A percentile compares a stretch with the other conserved stretches of the same genome.
phyloP scores from a whole-genome alignment of 1,140 invertebrate species.

The Panagrolaimus sp. region DNA sequence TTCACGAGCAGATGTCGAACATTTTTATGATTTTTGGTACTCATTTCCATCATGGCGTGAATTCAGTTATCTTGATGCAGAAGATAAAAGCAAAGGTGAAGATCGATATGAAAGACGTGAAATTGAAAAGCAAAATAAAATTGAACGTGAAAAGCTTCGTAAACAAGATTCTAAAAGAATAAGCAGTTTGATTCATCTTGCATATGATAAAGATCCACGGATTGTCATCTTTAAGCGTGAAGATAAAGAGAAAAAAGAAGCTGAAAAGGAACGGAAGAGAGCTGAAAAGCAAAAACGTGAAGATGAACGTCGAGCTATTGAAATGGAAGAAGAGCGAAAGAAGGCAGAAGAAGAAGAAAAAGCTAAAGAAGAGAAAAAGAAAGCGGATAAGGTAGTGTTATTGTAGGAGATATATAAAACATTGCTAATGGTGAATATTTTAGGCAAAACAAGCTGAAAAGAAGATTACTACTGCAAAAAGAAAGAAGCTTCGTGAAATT shows the following conservation, averaged over 20 bases:
- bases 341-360: slow-evolving; percentile 26
- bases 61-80: slow-evolving; percentile 97
- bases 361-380: slow-evolving; percentile 31
- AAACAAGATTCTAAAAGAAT: slow-evolving; percentile 40
- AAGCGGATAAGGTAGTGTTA: neutral
- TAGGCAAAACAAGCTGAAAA: slow-evolving; percentile 15
- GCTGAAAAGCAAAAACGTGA: slow-evolving; percentile 60
- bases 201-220: slow-evolving; percentile 85
- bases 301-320: slow-evolving; percentile 24
- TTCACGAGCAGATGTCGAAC: slow-evolving; percentile 61
- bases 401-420: too few species aligned
- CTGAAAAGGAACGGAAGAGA: slow-evolving; percentile 58
- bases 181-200: slow-evolving; percentile 67
- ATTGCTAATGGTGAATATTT: too few species aligned
- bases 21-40: slow-evolving; percentile 69
- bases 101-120: slow-evolving; percentile 86
- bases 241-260: slow-evolving; percentile 79
- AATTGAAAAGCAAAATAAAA: slow-evolving; percentile 95
- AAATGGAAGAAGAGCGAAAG: slow-evolving; percentile 27
- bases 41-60: slow-evolving; percentile 97
- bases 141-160: slow-evolving; percentile 41
- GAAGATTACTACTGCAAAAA: slow-evolving; percentile 31
- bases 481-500: slow-evolving; percentile 36
- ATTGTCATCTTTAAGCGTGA: slow-evolving; percentile 84
- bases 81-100: slow-evolving; percentile 93